Conservation (phyloP, 2,113 vertebrate genomes). For the Orthonyx spaldingii region DNA sequence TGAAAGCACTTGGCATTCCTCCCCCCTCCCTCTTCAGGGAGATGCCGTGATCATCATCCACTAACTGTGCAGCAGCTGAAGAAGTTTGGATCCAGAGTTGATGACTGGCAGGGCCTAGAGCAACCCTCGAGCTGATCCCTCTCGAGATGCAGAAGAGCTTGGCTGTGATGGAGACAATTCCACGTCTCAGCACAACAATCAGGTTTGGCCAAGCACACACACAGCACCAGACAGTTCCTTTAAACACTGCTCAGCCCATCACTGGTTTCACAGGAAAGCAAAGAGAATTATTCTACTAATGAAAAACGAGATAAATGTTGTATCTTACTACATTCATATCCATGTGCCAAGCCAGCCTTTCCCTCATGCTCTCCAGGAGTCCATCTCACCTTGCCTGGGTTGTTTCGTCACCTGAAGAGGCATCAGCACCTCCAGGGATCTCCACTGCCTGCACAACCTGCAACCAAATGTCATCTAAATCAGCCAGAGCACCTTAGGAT, state of each 20-base stretch:
- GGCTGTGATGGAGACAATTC: neutral
- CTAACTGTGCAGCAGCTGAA: rapidly evolving
- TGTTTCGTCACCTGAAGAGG: neutral
- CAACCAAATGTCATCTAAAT: neutral
- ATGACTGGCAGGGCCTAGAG: neutral
- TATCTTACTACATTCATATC: rapidly evolving
- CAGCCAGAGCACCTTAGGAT: neutral
- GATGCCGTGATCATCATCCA: neutral
- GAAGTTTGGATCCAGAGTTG: neutral
- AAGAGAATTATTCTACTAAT: neutral
- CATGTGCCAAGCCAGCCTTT: neutral
- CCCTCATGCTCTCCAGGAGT: neutral
- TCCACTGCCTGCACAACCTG: neutral
- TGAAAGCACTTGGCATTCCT: neutral
- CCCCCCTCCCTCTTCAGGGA: neutral
- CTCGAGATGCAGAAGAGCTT: neutral
- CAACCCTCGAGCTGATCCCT: neutral
- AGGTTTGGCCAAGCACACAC: neutral
- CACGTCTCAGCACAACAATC: neutral
- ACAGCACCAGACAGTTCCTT: neutral
- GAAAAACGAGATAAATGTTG: neutral
- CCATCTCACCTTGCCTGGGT: neutral
- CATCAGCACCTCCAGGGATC: neutral
- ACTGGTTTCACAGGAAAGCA: neutral
- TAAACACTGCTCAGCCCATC: neutral